These are phyloP conservation scores for Ceratina australensis DNA, from an alignment of 1,140 invertebrate species.

Conservation along the genomic window DNA sequence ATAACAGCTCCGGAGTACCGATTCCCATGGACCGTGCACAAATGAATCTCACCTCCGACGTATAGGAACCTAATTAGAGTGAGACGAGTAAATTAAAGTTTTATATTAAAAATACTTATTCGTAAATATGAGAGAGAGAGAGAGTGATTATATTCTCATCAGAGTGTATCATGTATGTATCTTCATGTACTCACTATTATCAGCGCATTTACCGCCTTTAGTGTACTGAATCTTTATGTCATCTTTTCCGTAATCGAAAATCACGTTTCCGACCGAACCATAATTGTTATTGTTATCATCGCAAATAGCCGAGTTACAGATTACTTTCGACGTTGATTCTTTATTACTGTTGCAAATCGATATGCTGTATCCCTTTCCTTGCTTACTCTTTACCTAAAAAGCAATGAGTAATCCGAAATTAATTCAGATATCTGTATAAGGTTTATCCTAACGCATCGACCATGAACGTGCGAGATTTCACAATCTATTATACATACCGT, in stretches of 20 bases:
- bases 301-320: slow-evolving; percentile 67
- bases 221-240: slow-evolving; percentile 63
- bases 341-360: slow-evolving; percentile 64
- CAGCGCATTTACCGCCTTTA: slow-evolving; percentile 65
- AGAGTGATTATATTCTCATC: too few species aligned
- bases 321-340: neutral
- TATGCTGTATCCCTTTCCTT: slow-evolving; percentile 60
- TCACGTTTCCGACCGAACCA: slow-evolving; percentile 63
- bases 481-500: neutral
- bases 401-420: too few species aligned
- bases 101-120: neutral
- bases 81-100: neutral
- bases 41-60: slow-evolving; percentile 62
- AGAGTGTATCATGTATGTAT: too few species aligned
- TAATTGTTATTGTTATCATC: slow-evolving; percentile 53
- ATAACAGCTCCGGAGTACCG: slow-evolving; percentile 56
- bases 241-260: slow-evolving; percentile 65
- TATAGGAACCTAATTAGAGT: slow-evolving; percentile 52
- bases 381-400: slow-evolving; percentile 49
- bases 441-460: too few species aligned
- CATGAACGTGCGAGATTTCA: too few species aligned
- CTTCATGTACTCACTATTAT: slow-evolving; percentile 56
- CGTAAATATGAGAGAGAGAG: too few species aligned
- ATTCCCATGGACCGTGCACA: slow-evolving; percentile 60
- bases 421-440: too few species aligned